Evolutionary conservation across 2,888 invertebrate genomes (phyloP).

Genomic region (Ophion costatus): DNA sequence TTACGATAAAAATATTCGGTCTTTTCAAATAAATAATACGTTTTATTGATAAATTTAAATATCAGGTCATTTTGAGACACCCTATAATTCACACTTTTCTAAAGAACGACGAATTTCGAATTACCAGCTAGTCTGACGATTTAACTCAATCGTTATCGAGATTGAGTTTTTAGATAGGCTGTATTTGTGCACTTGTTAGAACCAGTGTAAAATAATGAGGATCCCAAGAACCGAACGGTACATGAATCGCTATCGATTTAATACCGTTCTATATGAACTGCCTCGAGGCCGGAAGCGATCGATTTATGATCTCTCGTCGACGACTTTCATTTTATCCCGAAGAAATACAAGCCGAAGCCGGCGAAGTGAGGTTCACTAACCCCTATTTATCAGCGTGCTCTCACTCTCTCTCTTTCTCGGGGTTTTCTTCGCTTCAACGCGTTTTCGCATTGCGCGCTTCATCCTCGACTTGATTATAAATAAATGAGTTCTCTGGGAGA

Average conservation of each 20-base stretch:
- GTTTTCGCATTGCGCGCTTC: constrained; percentile 38
- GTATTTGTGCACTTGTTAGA: constrained; percentile 1
- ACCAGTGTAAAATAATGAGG: background rate
- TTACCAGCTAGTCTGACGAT: background rate
- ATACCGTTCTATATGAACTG: constrained; percentile 22
- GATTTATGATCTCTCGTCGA: constrained; percentile 34
- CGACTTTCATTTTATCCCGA: constrained; percentile 29
- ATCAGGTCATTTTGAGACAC: too few species aligned
- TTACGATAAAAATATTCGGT: too few species aligned
- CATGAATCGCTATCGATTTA: constrained; percentile 31
- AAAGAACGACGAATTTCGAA: background rate
- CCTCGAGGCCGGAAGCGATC: constrained; percentile 8
- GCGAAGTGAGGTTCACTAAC: constrained; percentile 76
- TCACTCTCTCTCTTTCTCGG: constrained; percentile 55
- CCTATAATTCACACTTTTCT: too few species aligned
- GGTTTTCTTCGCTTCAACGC: constrained; percentile 17
- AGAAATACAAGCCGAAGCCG: constrained; percentile 24
- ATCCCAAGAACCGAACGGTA: constrained; percentile 35
- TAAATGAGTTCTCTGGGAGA: constrained; percentile 60
- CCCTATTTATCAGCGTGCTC: constrained; percentile 76
- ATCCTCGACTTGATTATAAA: constrained; percentile 71
- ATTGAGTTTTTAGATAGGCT: background rate
- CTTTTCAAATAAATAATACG: too few species aligned
- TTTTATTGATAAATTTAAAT: too few species aligned
- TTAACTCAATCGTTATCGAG: too few species aligned